Percentiles rank a stretch among this genome's conserved stretches.
Conservation (phyloP, 2,113 vertebrate species). For the Butorides virescens region DNA sequence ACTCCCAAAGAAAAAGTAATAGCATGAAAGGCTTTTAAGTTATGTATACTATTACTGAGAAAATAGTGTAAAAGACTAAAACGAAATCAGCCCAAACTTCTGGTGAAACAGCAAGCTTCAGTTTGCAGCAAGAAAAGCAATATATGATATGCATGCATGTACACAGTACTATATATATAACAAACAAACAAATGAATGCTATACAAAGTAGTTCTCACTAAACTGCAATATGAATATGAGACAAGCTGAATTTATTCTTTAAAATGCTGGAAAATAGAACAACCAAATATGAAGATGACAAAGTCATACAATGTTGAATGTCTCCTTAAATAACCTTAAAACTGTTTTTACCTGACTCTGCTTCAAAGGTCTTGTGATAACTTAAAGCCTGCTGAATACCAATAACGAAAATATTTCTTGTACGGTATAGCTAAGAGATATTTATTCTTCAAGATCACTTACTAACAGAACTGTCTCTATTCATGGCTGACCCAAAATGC, state of each 20-base stretch:
- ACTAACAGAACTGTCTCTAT: neutral
- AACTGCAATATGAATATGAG: neutral
- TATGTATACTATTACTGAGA: neutral
- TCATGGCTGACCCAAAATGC: neutral
- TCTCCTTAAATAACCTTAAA: neutral
- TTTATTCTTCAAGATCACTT: neutral
- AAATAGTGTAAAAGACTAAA: neutral
- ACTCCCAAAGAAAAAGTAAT: neutral
- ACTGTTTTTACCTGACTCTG: neutral
- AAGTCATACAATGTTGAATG: neutral
- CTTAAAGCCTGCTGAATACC: neutral
- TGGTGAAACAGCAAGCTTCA: neutral
- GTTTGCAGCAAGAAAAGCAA: neutral
- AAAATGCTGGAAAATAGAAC: neutral
- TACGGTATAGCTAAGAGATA: neutral
- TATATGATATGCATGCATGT: accelerated
- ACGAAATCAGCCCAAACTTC: neutral
- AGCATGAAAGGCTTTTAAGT: neutral
- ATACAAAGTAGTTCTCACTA: neutral
- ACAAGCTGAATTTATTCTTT: neutral
- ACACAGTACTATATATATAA: neutral
- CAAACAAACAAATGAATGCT: neutral
- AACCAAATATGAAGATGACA: neutral
- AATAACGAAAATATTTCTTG: neutral
- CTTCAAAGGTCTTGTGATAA: neutral